phyloP scores from a whole-genome alignment of 2,888 invertebrate genomes.

The Tetropium fuscum region DNA sequence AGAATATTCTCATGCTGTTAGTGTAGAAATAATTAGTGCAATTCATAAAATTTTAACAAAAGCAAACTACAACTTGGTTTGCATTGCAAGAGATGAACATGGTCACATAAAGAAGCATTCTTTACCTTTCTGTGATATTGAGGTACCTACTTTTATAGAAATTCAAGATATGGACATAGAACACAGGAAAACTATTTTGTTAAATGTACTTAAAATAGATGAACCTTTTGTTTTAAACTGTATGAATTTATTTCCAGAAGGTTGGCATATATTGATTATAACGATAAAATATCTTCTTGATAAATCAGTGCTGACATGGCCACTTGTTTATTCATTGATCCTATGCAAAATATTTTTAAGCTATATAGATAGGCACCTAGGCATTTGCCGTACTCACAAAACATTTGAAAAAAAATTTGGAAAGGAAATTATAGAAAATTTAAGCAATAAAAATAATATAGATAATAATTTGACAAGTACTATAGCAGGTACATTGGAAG shows the following conservation, averaged over 20 bases:
- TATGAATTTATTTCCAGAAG: constrained; percentile 67
- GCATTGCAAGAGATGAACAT: constrained; percentile 54
- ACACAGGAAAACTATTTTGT: constrained; percentile 56
- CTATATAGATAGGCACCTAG: constrained; percentile 71
- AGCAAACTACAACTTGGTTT: constrained; percentile 49
- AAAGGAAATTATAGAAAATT: neutral
- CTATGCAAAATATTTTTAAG: constrained; percentile 71
- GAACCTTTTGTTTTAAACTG: constrained; percentile 53
- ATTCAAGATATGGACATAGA: constrained; percentile 56
- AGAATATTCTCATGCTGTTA: constrained; percentile 71
- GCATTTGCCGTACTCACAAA: constrained; percentile 67
- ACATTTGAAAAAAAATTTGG: constrained; percentile 60
- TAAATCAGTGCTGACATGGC: constrained; percentile 61
- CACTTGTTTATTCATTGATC: constrained; percentile 71
- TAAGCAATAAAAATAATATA: neutral
- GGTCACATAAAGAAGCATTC: constrained; percentile 43
- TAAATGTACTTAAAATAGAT: constrained; percentile 62
- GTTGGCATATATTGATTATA: constrained; percentile 73
- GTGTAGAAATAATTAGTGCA: constrained; percentile 73
- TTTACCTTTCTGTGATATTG: constrained; percentile 35
- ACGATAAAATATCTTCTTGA: constrained; percentile 71
- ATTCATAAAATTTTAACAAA: constrained; percentile 66
- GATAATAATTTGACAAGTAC: constrained; percentile 44
- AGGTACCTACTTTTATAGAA: constrained; percentile 59
- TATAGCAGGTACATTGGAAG: constrained; percentile 66